Percentiles rank a stretch among this genome's conserved stretches.
phyloP scores from a whole-genome alignment of 2,888 invertebrate genomes.

The Morpho helenor region DNA sequence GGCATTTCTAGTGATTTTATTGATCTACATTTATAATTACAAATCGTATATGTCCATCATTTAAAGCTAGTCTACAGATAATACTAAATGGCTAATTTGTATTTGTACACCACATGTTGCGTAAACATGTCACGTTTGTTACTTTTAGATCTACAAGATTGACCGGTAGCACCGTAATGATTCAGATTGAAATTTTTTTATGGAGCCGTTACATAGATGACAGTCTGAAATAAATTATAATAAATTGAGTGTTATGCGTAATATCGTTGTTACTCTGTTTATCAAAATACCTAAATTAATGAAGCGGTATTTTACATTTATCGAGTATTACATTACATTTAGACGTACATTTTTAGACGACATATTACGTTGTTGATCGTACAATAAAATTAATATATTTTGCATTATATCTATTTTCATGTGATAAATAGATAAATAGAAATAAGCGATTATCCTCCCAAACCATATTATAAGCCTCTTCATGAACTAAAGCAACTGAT shows the following conservation, averaged over 20 bases:
- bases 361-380: not conserved
- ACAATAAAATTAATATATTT: no score
- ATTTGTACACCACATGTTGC: constrained; percentile 56
- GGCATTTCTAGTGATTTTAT: constrained; percentile 6
- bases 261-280: constrained; percentile 18
- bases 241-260: constrained; percentile 18
- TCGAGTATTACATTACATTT: no score
- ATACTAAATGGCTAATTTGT: constrained; percentile 70
- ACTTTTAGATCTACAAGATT: constrained; percentile 44
- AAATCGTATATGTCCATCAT: constrained; percentile 44
- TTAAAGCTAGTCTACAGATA: constrained; percentile 52
- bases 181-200: constrained; percentile 33
- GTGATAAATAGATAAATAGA: no score
- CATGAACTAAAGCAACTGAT: no score
- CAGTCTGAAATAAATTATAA: constrained; percentile 25
- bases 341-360: not conserved
- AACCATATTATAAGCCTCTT: no score
- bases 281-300: constrained; percentile 4
- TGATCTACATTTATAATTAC: constrained; percentile 36
- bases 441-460: no score
- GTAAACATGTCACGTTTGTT: constrained; percentile 55
- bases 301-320: constrained; percentile 2
- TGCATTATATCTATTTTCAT: no score
- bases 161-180: constrained; percentile 47
- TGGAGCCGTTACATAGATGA: constrained; percentile 27